Base-by-base conservation (phyloP, 2,113 vertebrate genomes). In the Panthera tigris region DNA sequence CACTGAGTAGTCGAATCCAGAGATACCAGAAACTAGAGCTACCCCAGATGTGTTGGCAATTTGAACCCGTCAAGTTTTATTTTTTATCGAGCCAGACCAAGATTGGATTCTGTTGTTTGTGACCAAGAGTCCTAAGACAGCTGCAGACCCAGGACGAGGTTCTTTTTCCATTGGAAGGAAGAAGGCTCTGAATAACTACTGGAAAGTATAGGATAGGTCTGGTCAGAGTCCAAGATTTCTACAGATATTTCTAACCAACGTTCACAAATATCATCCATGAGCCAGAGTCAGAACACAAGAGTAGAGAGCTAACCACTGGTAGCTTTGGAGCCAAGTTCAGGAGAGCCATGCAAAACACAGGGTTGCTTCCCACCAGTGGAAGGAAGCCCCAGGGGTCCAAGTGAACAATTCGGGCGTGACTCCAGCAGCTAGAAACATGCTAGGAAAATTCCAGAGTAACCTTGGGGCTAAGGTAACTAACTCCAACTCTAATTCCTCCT, bases 71-170 rank as follows among this genome's bases (percentile, higher is more conserved):
- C 14, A 48, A 76, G 31, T 73, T 69, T 66, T 71, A 10, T 23
- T 68, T 87, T 65, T 68, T 33, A 82, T 63, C 21, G 83, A 90
- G 68, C 57, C 55, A 39, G 52, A 55, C 69, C 88, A 91, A 83
- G 52, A 87, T 73, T 89, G 39, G 63, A 79, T 87, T 95, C 84
- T 65, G 71, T 79, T 91, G 71, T 61, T 57, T 92, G 33, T 87
- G 94, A 90, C 36, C 61, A 76, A 55, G 41, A 81, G 14, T 25
- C 71, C 41, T 89, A 52, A 91, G 4, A 65, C 15, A 94, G 48
- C 7, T 39, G 52, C 48, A 21, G 63, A n/a, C 33, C 48, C 73
- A 68, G 61, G 86, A 82, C 2, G 14, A n/a, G 33, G 29, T 41
- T 45, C 87, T 94, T 93, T 48, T 85, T 71, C 48, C 61, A 10